Percentiles rank a stretch among this genome's conserved stretches.
Conservation (phyloP, 2,113 vertebrate species). For the Tyrannus savana region DNA sequence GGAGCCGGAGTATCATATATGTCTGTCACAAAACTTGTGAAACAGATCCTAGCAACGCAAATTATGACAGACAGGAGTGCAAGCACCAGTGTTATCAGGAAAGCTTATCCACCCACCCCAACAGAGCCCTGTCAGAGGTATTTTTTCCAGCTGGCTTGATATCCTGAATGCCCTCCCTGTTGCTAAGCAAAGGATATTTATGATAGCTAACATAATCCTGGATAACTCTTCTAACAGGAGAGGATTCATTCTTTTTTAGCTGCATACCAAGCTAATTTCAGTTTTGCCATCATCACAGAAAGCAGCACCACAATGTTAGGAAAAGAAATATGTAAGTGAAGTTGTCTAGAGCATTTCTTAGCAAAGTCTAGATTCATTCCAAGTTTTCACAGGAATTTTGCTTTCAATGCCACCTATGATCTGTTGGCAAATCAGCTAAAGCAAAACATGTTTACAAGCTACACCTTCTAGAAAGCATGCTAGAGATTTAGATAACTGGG, state of each 20-base stretch:
- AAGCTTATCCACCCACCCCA: conserved; percentile 41
- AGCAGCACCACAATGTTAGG: not conserved
- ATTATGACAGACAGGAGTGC: conserved; percentile 19
- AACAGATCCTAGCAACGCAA: conserved; percentile 48
- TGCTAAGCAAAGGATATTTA: conserved; percentile 45
- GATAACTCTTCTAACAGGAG: conserved; percentile 3
- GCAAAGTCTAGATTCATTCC: not conserved
- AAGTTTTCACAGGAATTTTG: not conserved
- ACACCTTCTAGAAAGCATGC: not conserved
- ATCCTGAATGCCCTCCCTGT: conserved; percentile 34
- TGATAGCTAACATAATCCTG: conserved; percentile 10
- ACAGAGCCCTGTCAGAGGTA: conserved; percentile 7
- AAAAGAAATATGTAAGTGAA: not conserved
- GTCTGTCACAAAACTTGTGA: conserved; percentile 36
- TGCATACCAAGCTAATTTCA: not conserved
- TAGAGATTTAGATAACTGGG: not conserved
- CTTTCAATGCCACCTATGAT: not conserved
- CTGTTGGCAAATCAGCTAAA: not conserved
- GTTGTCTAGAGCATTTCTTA: not conserved
- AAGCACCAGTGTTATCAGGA: not conserved
- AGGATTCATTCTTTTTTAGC: not conserved
- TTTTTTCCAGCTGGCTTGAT: conserved; percentile 61
- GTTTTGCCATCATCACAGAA: not conserved
- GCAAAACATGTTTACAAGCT: not conserved
- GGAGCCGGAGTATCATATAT: not conserved